Evolutionary conservation across 2,797 vertebrate species (phyloP).

Genomic region (Hirundo rustica): DNA sequence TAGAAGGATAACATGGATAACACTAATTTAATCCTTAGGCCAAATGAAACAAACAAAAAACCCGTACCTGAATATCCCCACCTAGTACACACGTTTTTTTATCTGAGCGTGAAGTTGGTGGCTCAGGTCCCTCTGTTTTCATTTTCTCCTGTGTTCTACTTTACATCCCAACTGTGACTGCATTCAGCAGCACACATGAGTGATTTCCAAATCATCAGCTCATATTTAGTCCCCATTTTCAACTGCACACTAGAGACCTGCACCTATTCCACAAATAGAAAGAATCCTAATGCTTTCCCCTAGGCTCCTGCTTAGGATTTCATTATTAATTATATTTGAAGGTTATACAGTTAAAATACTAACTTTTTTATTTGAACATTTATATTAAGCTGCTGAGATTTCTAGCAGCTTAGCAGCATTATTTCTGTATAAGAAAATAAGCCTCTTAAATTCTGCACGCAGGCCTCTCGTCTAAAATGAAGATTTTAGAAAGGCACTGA

Average conservation of each 20-base stretch:
- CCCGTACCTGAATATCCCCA: not conserved
- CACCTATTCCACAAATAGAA: constrained; percentile 70
- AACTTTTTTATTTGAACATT: constrained; percentile 76
- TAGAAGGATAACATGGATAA: not conserved
- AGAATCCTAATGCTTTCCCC: constrained; percentile 59
- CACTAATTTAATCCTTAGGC: not conserved
- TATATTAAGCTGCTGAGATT: constrained; percentile 76
- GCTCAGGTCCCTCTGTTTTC: constrained; percentile 13
- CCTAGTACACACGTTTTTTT: not conserved
- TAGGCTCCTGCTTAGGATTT: constrained; percentile 66
- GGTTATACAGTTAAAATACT: constrained; percentile 74
- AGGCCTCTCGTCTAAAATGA: constrained; percentile 65
- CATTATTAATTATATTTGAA: constrained; percentile 75
- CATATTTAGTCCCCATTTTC: constrained; percentile 64
- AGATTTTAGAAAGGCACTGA: constrained; percentile 63
- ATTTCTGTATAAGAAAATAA: constrained; percentile 73
- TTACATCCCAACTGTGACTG: constrained; percentile 23
- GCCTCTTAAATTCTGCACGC: constrained; percentile 67
- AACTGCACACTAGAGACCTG: constrained; percentile 57
- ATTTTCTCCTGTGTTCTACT: constrained; percentile 47
- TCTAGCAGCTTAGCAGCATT: constrained; percentile 72
- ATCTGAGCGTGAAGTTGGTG: not conserved
- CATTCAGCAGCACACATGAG: constrained; percentile 15
- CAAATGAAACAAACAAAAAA: not conserved
- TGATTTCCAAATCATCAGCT: constrained; percentile 56